These are phyloP conservation scores for Plebejus argus DNA, from an alignment of 2,888 invertebrate species.

Conservation along the genomic window DNA sequence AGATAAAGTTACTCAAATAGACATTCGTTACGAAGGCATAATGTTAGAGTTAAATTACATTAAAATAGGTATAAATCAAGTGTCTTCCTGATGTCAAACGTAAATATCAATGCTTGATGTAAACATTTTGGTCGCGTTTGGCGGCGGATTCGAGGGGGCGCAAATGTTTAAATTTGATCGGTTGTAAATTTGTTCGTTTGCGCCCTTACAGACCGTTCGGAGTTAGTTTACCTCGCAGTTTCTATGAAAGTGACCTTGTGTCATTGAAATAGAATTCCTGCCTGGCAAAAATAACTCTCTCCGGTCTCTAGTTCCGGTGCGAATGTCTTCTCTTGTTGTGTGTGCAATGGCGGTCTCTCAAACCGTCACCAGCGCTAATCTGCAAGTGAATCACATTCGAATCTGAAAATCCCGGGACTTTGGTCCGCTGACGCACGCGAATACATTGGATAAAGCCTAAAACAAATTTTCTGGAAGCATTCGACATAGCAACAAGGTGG, in stretches of 20 bases:
- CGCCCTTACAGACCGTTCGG: not conserved
- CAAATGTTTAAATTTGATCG: not conserved
- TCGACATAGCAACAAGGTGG: not conserved
- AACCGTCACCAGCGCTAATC: not conserved
- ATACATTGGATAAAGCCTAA: constrained; percentile 29
- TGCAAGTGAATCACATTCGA: not conserved
- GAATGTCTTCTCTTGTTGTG: not conserved
- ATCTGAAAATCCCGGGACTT: not conserved
- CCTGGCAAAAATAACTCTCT: not conserved
- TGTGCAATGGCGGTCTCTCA: not conserved
- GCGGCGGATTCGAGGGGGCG: not conserved
- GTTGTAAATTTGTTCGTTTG: not conserved
- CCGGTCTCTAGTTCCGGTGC: not conserved
- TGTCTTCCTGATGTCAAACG: constrained; percentile 36
- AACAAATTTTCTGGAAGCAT: constrained; percentile 6
- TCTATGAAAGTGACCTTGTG: not conserved
- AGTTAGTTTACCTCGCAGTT: not conserved
- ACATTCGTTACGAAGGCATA: constrained; percentile 22
- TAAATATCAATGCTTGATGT: constrained; percentile 39
- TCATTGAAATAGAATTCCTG: not conserved
- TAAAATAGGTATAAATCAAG: constrained; percentile 36
- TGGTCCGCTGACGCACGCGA: not conserved
- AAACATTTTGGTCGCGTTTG: constrained; percentile 25
- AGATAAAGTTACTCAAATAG: constrained; percentile 27
- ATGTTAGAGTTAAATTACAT: constrained; percentile 23